Percentiles rank a stretch among this genome's conserved stretches.
Evolutionary conservation across 2,797 vertebrate species (phyloP).

Genomic region (Sebastolobus altivelis): DNA sequence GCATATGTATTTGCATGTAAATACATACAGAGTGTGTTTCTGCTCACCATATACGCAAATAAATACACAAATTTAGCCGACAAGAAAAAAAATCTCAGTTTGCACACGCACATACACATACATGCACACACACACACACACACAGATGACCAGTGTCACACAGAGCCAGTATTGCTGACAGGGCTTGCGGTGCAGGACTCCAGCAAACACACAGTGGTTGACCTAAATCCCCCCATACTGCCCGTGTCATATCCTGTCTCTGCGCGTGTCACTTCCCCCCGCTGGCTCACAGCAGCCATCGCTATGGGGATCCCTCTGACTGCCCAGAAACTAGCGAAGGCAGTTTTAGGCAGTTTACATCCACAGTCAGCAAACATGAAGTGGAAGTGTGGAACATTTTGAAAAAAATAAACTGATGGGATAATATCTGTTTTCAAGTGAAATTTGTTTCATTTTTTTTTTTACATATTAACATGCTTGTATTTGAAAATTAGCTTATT

Average conservation of each 20-base stretch:
- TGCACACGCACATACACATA: constrained; percentile 9
- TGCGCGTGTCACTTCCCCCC: constrained; percentile 73
- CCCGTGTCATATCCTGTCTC: constrained; percentile 78
- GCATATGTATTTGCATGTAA: constrained; percentile 25
- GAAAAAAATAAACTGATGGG: not conserved
- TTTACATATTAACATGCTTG: not conserved
- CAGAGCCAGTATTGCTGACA: constrained; percentile 72
- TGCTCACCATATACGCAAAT: constrained; percentile 24
- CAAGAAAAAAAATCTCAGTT: not conserved
- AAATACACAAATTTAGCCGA: constrained; percentile 15
- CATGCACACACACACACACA: constrained; percentile 29
- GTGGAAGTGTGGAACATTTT: constrained; percentile 6
- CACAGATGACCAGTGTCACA: constrained; percentile 51
- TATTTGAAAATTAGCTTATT: not conserved
- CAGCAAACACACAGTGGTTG: constrained; percentile 69
- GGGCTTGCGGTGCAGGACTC: constrained; percentile 55
- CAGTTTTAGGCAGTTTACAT: constrained; percentile 24
- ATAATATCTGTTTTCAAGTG: not conserved
- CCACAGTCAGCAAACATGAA: constrained; percentile 43
- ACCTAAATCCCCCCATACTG: constrained; percentile 74
- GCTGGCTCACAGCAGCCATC: constrained; percentile 64
- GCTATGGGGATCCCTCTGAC: constrained; percentile 46
- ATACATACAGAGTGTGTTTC: constrained; percentile 24
- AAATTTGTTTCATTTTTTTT: not conserved
- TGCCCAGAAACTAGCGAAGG: constrained; percentile 46